These are phyloP conservation scores for Drosophila kohkoa DNA, from an alignment of 1,140 invertebrate genomes.

Conservation along the genomic window DNA sequence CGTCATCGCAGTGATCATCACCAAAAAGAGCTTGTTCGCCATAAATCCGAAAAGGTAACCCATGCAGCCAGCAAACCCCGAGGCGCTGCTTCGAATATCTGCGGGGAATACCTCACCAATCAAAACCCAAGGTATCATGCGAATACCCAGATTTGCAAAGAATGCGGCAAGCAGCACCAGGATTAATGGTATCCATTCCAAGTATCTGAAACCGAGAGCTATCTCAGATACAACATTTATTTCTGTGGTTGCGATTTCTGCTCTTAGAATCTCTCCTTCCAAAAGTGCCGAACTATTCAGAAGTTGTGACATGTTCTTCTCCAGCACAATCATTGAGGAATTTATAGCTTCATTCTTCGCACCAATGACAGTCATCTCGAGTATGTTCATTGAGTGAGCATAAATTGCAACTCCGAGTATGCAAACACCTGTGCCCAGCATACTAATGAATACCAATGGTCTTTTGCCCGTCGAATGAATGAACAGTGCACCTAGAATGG, in stretches of 20 bases:
- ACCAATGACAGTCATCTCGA: conserved; percentile 1
- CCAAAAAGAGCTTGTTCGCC: conserved; percentile 89
- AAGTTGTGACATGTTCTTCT: background rate
- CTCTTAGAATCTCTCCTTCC: background rate
- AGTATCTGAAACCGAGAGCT: background rate
- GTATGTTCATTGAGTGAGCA: background rate
- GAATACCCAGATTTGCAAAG: conserved; percentile 88
- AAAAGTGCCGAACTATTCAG: background rate
- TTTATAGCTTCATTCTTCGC: background rate
- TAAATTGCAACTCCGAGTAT: conserved; percentile 25
- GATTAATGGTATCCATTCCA: conserved; percentile 86
- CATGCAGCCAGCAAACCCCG: conserved; percentile 88
- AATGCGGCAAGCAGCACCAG: conserved; percentile 88
- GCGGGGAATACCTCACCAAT: conserved; percentile 89
- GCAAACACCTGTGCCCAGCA: conserved; percentile 16
- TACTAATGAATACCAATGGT: conserved; percentile 11
- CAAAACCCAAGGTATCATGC: conserved; percentile 90
- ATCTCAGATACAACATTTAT: background rate
- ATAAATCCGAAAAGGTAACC: conserved; percentile 90
- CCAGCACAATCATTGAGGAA: background rate
- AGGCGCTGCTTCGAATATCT: conserved; percentile 88
- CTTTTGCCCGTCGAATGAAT: conserved; percentile 21
- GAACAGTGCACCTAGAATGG: conserved; percentile 4
- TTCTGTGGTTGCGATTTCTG: background rate
- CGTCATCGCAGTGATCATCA: conserved; percentile 87